Conservation (phyloP, 2,888 invertebrate species). For the Lobophora halterata region DNA sequence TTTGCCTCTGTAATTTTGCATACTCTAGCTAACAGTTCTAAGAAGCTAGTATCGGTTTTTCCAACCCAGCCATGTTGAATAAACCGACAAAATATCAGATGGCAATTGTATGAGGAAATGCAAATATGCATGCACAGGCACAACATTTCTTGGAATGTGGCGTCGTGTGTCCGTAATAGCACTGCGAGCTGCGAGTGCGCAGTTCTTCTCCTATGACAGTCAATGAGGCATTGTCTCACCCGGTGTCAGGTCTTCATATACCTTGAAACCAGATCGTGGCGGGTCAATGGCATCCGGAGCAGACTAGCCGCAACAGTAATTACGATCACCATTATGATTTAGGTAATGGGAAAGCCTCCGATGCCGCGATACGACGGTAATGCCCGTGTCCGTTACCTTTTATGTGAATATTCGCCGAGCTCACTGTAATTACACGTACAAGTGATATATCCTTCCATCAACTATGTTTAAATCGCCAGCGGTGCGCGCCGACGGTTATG, state of each 20-base stretch:
- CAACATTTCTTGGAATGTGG: constrained; percentile 29
- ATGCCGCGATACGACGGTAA: constrained; percentile 27
- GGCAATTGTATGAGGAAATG: constrained; percentile 22
- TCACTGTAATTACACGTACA: constrained; percentile 20
- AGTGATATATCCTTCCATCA: constrained; percentile 9
- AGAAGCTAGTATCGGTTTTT: too few species aligned
- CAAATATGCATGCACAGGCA: constrained; percentile 27
- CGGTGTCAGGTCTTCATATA: constrained; percentile 38
- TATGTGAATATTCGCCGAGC: constrained; percentile 31
- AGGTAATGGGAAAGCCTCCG: constrained; percentile 35
- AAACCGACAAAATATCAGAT: too few species aligned
- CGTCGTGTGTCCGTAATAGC: constrained; percentile 30
- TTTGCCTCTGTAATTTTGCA: too few species aligned
- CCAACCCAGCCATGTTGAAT: too few species aligned
- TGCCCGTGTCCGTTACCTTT: constrained; percentile 33
- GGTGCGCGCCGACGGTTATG: constrained; percentile 1
- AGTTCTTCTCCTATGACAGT: constrained; percentile 37
- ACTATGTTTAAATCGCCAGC: constrained; percentile 10
- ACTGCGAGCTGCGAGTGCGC: too few species aligned
- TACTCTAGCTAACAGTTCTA: too few species aligned
- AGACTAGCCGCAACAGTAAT: constrained; percentile 36
- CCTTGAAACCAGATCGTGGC: constrained; percentile 30
- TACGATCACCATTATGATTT: constrained; percentile 48
- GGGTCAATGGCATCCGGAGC: constrained; percentile 7
- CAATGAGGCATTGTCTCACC: constrained; percentile 46